Evolutionary conservation across 1,140 invertebrate genomes (phyloP).

Genomic region (Camponotus floridanus): DNA sequence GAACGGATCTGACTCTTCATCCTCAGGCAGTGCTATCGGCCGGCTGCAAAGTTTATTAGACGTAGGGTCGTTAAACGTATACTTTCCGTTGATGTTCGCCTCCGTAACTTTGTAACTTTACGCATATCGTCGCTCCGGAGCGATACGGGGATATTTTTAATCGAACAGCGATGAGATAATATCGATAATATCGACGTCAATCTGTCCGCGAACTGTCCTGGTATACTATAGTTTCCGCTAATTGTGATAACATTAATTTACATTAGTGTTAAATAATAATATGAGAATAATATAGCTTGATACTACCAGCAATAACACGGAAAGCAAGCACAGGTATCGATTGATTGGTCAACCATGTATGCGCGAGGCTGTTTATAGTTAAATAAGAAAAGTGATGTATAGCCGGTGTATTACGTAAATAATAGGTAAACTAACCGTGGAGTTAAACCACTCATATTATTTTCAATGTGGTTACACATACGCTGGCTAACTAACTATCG

Average conservation of each 20-base stretch:
- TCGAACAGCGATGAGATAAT: neutral
- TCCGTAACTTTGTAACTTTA: constrained; percentile 19
- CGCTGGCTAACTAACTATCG: neutral
- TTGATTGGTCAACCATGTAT: constrained; percentile 63
- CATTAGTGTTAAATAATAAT: neutral
- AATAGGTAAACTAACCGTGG: constrained; percentile 17
- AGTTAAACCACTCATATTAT: neutral
- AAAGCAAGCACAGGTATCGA: constrained; percentile 63
- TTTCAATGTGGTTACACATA: neutral
- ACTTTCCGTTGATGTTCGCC: neutral
- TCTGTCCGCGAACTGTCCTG: no score
- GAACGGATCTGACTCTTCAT: constrained; percentile 45
- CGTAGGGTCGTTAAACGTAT: constrained; percentile 55
- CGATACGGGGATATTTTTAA: neutral
- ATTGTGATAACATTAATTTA: neutral
- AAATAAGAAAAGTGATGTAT: constrained; percentile 52
- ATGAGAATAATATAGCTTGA: neutral
- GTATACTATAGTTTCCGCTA: no score
- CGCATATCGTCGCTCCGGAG: neutral
- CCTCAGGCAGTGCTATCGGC: constrained; percentile 29
- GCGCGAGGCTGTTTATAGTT: constrained; percentile 68
- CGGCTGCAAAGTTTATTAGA: constrained; percentile 50
- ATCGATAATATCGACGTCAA: neutral
- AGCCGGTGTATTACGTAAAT: constrained; percentile 39
- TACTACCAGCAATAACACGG: neutral